Base-by-base conservation (phyloP, 2,113 vertebrate genomes). In the Myocastor coypus region DNA sequence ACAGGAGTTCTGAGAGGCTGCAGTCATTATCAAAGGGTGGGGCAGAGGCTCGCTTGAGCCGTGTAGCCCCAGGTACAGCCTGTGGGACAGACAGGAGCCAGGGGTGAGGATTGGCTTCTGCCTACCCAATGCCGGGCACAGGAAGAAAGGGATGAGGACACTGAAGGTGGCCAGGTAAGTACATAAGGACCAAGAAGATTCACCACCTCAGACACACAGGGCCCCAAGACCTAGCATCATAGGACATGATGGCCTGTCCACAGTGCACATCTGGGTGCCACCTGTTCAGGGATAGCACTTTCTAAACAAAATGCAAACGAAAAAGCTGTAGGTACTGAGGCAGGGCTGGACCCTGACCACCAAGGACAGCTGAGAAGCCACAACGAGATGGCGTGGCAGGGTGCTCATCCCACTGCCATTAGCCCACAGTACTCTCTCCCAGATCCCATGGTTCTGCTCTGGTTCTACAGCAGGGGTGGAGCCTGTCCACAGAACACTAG, bases 1-100 rank as follows among this genome's bases (percentile, higher is more conserved):
- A 99, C 95, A 99, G 97, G 90, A 99, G 97, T 97, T 99, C 99
- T 0, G 99, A 99, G 9, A 99, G 99, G 96, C 99, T 99, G 98
- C 98, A 99, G 97, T 99, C 99, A 57, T 99, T 99, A 82, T 99
- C 99, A 0, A 99, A 99, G 83, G 99, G 88, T 17, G 99, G 98
- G 94, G 98, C 99, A 0, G 99, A 99, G 94, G 98, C 98, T 2
- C 97, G 97, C 92, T 98, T 98, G 0, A 93, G 95, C 10, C 98
- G 97, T 0, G 97, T 57, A 34, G 98, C 95, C 5, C 69, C 95
- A 1, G 97, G 97, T n/a, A 96, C 88, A 14, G 69, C 98, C 99
- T 99, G 97, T 8, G 42, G 64, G 66, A 32, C 0, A 92, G 93
- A 46, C 6, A 32, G 92, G 24, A 1, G 26, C 0, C 1, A 30